Percentiles rank a stretch among this genome's conserved stretches.
phyloP scores from a whole-genome alignment of 2,888 invertebrate species.

The Conops quadrifasciatus region DNA sequence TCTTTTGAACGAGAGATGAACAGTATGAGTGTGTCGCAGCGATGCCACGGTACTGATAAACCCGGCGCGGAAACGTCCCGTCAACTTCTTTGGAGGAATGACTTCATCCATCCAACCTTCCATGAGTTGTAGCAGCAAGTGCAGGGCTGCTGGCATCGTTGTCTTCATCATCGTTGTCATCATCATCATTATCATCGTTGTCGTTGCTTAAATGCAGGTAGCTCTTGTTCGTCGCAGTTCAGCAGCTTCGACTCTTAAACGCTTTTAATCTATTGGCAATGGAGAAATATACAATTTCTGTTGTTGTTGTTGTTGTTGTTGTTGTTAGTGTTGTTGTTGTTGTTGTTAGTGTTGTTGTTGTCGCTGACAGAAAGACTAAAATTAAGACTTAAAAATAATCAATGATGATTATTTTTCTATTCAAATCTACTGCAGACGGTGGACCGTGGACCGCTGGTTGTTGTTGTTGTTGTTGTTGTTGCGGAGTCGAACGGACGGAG shows the following conservation, averaged over 20 bases:
- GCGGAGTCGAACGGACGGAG: not conserved
- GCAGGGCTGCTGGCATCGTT: not conserved
- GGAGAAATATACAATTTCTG: not conserved
- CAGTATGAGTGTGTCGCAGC: too few relatives aligned
- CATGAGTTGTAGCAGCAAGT: conserved; percentile 28
- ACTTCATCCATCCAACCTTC: too few relatives aligned
- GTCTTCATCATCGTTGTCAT: conserved; percentile 5
- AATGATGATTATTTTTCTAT: too few relatives aligned
- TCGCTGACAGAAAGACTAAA: not conserved
- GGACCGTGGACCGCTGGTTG: too few relatives aligned
- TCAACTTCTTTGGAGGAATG: not conserved
- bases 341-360: not conserved
- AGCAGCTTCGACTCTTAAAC: not conserved
- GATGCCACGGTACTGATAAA: conserved; percentile 25
- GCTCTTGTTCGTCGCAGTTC: not conserved
- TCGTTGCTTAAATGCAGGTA: not conserved
- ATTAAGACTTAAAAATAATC: too few relatives aligned
- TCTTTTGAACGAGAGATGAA: too few relatives aligned
- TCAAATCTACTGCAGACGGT: too few relatives aligned
- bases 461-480: too few relatives aligned
- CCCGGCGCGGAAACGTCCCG: not conserved
- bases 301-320: not conserved
- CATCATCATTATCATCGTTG: not conserved
- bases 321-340: too few relatives aligned
- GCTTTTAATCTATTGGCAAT: not conserved